Evolutionary conservation across 2,797 vertebrate genomes (phyloP).

Genomic region (Selene dorsalis): DNA sequence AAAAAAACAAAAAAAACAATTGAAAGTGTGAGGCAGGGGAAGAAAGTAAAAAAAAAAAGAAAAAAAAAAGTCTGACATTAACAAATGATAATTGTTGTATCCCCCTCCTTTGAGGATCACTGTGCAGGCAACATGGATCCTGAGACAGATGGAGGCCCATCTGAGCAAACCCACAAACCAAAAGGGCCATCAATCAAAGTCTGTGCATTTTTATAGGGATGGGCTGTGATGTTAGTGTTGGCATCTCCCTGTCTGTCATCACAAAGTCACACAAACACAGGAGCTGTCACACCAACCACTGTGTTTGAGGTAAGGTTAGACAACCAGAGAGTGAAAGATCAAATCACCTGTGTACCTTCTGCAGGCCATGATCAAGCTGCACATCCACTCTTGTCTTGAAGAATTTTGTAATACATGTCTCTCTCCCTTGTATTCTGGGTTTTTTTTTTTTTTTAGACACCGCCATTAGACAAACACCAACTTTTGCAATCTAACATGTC

Average conservation of each 20-base stretch:
- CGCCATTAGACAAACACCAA: constrained; percentile 32
- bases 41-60: constrained; percentile 32
- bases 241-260: constrained; percentile 55
- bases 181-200: constrained; percentile 76
- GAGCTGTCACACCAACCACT: constrained; percentile 26
- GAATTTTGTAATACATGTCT: not conserved
- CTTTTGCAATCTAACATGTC: constrained; percentile 55
- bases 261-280: constrained; percentile 39
- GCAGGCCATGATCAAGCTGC: not conserved
- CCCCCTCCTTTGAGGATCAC: constrained; percentile 67
- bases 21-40: constrained; percentile 27
- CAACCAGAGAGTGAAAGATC: not conserved
- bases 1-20: constrained; percentile 1
- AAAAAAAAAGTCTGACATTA: constrained; percentile 70
- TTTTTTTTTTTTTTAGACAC: constrained; percentile 27
- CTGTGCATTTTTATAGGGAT: constrained; percentile 53
- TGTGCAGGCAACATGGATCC: constrained; percentile 58
- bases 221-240: constrained; percentile 57
- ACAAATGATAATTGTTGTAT: constrained; percentile 74
- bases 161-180: constrained; percentile 70
- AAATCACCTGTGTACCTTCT: constrained; percentile 9
- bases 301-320: constrained; percentile 14
- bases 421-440: constrained; percentile 1
- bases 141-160: constrained; percentile 75
- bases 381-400: constrained; percentile 15